These are phyloP conservation scores for Gymnoscopelus braueri DNA, from an alignment of 2,797 vertebrate species.

Conservation along the genomic window DNA sequence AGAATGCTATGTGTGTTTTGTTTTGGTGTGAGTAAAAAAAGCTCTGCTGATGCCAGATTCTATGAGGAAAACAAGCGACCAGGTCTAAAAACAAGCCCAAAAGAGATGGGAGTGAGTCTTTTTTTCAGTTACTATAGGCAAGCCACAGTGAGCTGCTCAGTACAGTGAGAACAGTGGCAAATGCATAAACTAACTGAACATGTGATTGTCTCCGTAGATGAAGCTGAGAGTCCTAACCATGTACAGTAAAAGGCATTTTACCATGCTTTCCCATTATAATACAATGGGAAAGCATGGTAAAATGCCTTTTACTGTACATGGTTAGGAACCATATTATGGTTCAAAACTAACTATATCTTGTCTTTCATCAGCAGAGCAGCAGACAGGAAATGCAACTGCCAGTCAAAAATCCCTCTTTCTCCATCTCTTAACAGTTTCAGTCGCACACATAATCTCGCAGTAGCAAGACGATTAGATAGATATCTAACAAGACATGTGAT, in stretches of 20 bases:
- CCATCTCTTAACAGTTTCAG: not conserved
- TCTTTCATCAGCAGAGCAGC: not conserved
- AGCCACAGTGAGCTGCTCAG: not conserved
- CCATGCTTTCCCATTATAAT: not conserved
- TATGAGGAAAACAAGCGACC: too few relatives aligned
- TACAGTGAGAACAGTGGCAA: not conserved
- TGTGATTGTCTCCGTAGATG: not conserved
- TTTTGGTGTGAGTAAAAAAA: too few relatives aligned
- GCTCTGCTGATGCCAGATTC: too few relatives aligned
- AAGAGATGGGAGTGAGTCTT: too few relatives aligned
- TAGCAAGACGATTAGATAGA: not conserved
- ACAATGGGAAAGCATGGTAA: not conserved
- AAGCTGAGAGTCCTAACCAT: not conserved
- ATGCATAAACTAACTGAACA: not conserved
- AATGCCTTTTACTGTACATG: not conserved
- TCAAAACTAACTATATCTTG: not conserved
- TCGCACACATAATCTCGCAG: not conserved
- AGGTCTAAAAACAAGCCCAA: too few relatives aligned
- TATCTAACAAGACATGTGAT: too few relatives aligned
- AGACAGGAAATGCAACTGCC: slow-evolving; percentile 1
- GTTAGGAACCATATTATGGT: not conserved
- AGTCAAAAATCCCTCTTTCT: not conserved
- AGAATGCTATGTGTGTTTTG: too few relatives aligned
- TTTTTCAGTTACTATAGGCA: not conserved
- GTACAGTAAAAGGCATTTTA: not conserved